Base-by-base conservation (phyloP, 2,888 invertebrate genomes). In the Podotricha telesiphe region DNA sequence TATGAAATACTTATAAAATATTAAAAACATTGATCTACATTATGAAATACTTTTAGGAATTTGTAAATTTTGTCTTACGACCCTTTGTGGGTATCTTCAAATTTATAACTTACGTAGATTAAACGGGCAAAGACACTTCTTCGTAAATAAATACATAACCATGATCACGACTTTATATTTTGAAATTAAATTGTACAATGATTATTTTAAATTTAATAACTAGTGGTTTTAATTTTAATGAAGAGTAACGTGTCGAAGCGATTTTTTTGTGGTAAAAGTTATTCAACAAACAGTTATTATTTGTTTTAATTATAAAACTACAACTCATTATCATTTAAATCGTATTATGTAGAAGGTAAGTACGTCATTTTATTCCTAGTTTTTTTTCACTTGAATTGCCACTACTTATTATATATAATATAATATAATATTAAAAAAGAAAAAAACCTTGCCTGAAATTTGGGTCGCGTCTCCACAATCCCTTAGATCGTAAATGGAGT, bases 401-500 rank as follows among this genome's bases (percentile, higher is more conserved):
- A 8, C n/a, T 37, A 37, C 37, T 37, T 42, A 42, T 13, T 13
- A 42, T 37, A 37, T 37, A 37, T 37, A 4, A 37, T 37, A 37
- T 37, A 8, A 13, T 42, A 34, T 19, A 5, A 6, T 28, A 51
- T 13, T 22, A 4, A 7, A 51, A 22, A 34, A 17, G 17, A 55
- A 28, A 28, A 6, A 11, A 3, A 19, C 19, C 11, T 22, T 4
- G 34, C 20, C 2, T n/a, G 11, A 1, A 13, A 20, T 22, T 22
- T 59, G 45, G 42, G n/a, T 37, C 55, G 20, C 10, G 22, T 42
- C 22, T 11, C n/a, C 13, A 59, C 11, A 28, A 59, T n/a, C 22
- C 22, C 22, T 28, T 56, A 28, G 55, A 47, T 51, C 47, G 58
- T 56, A 59, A 56, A 11, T 53, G 73, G 70, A 73, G 70, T 72